A percentile compares a stretch with the other conserved stretches of the same genome.
phyloP scores from a whole-genome alignment of 2,797 vertebrate genomes.

The Alcedo atthis region DNA sequence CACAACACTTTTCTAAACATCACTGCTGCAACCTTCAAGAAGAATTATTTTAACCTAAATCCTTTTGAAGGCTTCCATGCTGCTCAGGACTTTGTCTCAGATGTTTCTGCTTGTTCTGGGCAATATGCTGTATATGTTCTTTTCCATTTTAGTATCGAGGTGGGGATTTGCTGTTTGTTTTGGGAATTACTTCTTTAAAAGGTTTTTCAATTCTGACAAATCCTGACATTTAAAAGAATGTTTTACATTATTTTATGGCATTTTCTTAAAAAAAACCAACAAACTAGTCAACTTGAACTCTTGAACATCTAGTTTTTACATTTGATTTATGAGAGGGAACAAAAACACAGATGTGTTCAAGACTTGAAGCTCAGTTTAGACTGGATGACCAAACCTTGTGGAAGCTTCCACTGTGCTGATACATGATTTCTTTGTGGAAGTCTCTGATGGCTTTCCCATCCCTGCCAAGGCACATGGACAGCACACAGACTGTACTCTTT shows the following conservation, averaged over 20 bases:
- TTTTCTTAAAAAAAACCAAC: background rate
- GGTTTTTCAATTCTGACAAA: background rate
- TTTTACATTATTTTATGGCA: background rate
- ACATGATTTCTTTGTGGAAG: conserved; percentile 16
- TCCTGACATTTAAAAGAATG: background rate
- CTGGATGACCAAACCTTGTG: background rate
- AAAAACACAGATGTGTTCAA: background rate
- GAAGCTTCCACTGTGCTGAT: background rate
- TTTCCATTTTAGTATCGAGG: background rate
- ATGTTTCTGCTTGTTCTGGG: background rate
- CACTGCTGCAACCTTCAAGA: background rate
- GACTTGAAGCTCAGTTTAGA: background rate
- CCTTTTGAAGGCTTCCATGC: background rate
- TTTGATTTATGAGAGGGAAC: background rate
- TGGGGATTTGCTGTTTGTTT: background rate
- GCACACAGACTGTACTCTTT: background rate
- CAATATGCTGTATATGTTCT: background rate
- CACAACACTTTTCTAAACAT: background rate
- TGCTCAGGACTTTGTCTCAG: background rate
- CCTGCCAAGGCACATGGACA: background rate
- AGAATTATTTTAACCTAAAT: background rate
- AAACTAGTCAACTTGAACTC: background rate
- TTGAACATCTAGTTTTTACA: background rate
- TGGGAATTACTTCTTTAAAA: background rate
- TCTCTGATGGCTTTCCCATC: background rate